These are phyloP conservation scores for Hoplostethus mediterraneus DNA, from an alignment of 2,797 vertebrate genomes.

Conservation along the genomic window DNA sequence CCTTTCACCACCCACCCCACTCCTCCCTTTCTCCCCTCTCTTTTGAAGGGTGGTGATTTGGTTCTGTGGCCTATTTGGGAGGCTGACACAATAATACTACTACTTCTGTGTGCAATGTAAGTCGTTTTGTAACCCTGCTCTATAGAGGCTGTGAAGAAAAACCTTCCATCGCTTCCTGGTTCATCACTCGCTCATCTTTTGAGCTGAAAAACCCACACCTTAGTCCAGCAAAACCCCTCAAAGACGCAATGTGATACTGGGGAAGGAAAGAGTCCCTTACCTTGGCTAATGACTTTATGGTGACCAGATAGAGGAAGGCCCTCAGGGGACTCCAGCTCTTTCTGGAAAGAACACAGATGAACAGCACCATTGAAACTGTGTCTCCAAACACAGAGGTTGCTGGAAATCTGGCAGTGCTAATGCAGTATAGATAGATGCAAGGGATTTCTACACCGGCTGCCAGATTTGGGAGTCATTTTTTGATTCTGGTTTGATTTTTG, in stretches of 20 bases:
- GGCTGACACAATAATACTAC: not conserved
- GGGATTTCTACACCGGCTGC: not conserved
- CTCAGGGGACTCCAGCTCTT: conserved; percentile 45
- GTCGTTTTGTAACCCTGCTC: too few relatives aligned
- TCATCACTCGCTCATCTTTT: not conserved
- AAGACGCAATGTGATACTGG: conserved; percentile 5
- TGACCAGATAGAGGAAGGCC: conserved; percentile 29
- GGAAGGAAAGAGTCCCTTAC: conserved; percentile 43
- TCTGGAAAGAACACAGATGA: conserved; percentile 55
- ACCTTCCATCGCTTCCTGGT: not conserved
- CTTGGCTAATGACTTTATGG: conserved; percentile 53
- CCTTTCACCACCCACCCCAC: not conserved
- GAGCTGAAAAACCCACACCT: not conserved
- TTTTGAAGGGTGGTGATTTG: conserved; percentile 23
- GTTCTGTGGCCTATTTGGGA: conserved; percentile 34
- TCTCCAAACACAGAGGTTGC: not conserved
- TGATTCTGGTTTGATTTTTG: too few relatives aligned
- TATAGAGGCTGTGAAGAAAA: not conserved
- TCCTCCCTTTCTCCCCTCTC: conserved; percentile 3
- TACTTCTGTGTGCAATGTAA: not conserved
- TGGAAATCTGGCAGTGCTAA: not conserved
- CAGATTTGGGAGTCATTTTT: too few relatives aligned
- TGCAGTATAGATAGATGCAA: not conserved
- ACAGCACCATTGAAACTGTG: not conserved
- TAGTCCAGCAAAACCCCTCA: not conserved